Percentiles rank a stretch among this genome's conserved stretches.
phyloP scores from a whole-genome alignment of 2,888 invertebrate species.

The Drosophila algonquin region DNA sequence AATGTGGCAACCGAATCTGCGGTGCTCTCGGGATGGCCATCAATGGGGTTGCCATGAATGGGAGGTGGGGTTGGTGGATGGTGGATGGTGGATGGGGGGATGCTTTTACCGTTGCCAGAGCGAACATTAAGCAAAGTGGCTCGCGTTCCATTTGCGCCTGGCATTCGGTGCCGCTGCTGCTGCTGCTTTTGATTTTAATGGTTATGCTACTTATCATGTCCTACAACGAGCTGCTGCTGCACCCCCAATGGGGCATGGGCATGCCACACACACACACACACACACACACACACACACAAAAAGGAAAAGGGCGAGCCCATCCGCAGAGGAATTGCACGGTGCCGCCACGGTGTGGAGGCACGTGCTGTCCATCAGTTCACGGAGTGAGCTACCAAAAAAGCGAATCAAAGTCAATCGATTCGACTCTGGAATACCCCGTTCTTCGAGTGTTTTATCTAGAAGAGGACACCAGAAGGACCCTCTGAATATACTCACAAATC shows the following conservation, averaged over 20 bases:
- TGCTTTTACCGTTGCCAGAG: conserved; percentile 62
- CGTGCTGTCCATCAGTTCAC: neutral
- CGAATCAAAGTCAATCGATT: neutral
- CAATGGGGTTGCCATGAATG: neutral
- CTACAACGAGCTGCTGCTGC: conserved; percentile 37
- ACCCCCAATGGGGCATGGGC: neutral
- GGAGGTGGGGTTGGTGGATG: neutral
- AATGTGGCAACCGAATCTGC: neutral
- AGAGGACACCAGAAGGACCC: no score
- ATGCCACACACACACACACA: neutral
- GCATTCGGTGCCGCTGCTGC: conserved; percentile 16
- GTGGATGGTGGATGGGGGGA: neutral
- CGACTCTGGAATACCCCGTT: neutral
- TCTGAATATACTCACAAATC: no score
- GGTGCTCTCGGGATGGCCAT: neutral
- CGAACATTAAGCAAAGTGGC: conserved; percentile 77
- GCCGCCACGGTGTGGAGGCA: neutral
- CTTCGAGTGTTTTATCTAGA: no score
- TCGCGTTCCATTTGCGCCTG: conserved; percentile 73
- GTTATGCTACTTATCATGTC: conserved; percentile 77
- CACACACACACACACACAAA: neutral
- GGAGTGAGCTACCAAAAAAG: neutral
- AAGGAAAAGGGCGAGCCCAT: conserved; percentile 1
- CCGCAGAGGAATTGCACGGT: neutral
- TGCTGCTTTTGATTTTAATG: conserved; percentile 72